phyloP scores from a whole-genome alignment of 2,113 vertebrate species.

The Platycercus adscitus region DNA sequence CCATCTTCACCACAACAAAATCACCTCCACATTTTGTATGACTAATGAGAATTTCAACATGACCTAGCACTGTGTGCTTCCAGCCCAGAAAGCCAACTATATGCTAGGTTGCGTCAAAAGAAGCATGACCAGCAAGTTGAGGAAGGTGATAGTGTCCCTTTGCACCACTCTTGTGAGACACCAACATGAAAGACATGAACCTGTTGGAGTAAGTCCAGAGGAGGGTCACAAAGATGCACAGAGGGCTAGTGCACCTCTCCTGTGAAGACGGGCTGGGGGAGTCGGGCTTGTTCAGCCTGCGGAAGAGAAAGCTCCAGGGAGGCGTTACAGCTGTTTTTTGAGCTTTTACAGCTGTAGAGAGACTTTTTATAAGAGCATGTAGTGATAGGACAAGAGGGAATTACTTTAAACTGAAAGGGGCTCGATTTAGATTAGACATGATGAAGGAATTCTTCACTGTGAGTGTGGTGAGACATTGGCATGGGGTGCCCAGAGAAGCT shows the following conservation, averaged over 20 bases:
- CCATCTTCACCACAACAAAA: neutral
- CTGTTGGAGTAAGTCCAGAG: neutral
- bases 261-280: neutral
- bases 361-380: neutral
- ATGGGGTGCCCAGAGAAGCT: neutral
- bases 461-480: neutral
- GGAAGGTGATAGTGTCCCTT: neutral
- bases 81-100: neutral
- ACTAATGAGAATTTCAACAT: neutral
- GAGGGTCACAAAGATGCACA: neutral
- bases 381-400: neutral
- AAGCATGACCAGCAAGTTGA: neutral
- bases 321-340: neutral
- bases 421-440: too few relatives aligned
- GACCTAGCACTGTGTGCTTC: too few relatives aligned
- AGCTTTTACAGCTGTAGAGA: too few relatives aligned
- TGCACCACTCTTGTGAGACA: neutral
- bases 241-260: neutral
- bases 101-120: neutral
- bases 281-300: neutral
- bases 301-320: neutral
- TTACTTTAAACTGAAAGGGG: neutral
- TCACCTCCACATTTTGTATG: neutral
- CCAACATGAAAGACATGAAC: too few relatives aligned
- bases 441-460: neutral